These are phyloP conservation scores for Littorina saxatilis DNA, from an alignment of 1,140 invertebrate species.

Conservation along the genomic window DNA sequence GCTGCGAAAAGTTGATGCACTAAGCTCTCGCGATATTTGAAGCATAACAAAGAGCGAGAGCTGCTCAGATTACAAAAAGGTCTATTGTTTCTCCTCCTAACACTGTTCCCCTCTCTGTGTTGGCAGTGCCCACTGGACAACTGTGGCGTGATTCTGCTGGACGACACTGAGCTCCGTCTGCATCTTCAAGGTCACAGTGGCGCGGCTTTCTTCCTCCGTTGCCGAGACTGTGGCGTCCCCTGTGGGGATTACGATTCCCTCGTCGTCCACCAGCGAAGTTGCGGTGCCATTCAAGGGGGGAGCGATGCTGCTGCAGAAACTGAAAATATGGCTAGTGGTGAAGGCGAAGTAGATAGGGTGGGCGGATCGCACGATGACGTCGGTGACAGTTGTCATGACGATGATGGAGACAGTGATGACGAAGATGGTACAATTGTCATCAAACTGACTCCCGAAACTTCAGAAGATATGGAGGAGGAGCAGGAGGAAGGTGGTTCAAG, in stretches of 20 bases:
- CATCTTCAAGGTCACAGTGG: conserved; percentile 12
- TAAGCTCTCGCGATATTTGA: too few species aligned
- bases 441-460: too few species aligned
- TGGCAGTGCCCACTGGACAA: conserved; percentile 12
- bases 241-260: neutral
- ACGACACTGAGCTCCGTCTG: neutral
- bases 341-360: neutral
- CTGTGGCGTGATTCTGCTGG: conserved; percentile 23
- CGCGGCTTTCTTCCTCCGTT: neutral
- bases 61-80: too few species aligned
- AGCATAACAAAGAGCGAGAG: too few species aligned
- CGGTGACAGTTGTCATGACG: neutral
- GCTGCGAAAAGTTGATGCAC: too few species aligned
- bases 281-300: neutral
- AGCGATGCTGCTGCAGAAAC: neutral
- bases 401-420: neutral
- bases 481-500: too few species aligned
- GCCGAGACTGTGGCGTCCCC: neutral
- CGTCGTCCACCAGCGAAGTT: neutral
- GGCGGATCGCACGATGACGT: neutral
- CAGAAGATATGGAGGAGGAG: too few species aligned
- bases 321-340: too few species aligned
- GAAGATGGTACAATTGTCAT: too few species aligned
- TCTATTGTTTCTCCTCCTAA: too few species aligned
- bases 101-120: too few species aligned